Conservation (phyloP, 1,140 invertebrate species). For the Ylistrum balloti region DNA sequence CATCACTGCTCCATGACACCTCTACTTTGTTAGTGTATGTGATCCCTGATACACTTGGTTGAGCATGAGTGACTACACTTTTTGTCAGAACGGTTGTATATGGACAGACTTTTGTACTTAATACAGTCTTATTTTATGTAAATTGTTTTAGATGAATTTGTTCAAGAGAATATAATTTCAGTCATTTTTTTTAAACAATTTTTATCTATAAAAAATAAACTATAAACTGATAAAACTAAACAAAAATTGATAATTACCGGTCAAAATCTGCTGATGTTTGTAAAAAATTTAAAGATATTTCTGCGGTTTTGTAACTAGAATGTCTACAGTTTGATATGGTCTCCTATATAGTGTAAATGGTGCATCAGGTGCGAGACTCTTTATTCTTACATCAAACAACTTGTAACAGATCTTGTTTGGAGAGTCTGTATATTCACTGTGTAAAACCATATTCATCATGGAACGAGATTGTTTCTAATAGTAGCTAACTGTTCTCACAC, state of each 20-base stretch:
- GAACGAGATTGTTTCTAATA: not conserved
- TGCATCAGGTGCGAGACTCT: no score
- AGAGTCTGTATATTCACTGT: not conserved
- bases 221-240: not conserved
- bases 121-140: not conserved
- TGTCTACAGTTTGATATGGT: not conserved
- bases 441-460: not conserved
- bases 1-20: not conserved
- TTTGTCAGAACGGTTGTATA: not conserved
- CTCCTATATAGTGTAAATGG: no score
- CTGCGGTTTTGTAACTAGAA: not conserved
- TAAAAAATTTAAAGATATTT: not conserved
- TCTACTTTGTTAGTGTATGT: not conserved
- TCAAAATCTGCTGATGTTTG: not conserved
- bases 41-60: not conserved
- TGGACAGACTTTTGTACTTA: not conserved
- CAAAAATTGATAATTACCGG: not conserved
- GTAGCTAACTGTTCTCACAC: not conserved
- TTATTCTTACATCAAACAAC: not conserved
- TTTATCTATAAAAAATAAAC: no score
- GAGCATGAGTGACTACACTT: not conserved
- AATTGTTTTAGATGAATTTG: not conserved
- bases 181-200: no score
- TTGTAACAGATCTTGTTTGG: not conserved
- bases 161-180: not conserved